Evolutionary conservation across 1,140 invertebrate genomes (phyloP).

Genomic region (Eupristina koningsbergeri): DNA sequence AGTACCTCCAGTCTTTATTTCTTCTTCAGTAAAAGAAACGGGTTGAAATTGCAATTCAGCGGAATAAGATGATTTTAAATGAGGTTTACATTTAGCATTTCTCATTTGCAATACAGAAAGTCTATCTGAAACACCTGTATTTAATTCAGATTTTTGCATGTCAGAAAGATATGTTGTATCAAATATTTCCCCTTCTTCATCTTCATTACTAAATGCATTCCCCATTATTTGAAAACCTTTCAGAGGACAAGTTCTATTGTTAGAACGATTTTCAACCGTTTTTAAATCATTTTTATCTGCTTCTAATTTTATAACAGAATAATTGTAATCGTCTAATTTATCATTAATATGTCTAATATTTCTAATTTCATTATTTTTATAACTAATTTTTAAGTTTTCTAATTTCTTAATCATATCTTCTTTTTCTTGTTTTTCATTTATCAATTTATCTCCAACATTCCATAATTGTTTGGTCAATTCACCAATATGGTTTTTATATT

Average conservation of each 20-base stretch:
- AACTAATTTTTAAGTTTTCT: slow-evolving; percentile 55
- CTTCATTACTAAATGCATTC: slow-evolving; percentile 81
- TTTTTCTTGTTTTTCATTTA: slow-evolving; percentile 75
- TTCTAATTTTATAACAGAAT: slow-evolving; percentile 4
- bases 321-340: neutral
- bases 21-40: slow-evolving; percentile 78
- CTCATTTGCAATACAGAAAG: slow-evolving; percentile 84
- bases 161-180: slow-evolving; percentile 79
- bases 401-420: slow-evolving; percentile 63
- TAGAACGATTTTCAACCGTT: neutral
- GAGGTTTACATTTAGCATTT: slow-evolving; percentile 89
- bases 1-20: slow-evolving; percentile 78
- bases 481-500: slow-evolving; percentile 76
- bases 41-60: slow-evolving; percentile 84
- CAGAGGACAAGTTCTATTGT: slow-evolving; percentile 58
- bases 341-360: neutral
- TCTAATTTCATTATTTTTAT: slow-evolving; percentile 27
- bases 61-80: slow-evolving; percentile 91
- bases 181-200: slow-evolving; percentile 87
- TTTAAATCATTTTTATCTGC: neutral
- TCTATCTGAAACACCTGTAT: slow-evolving; percentile 65
- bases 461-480: slow-evolving; percentile 74
- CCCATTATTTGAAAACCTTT: slow-evolving; percentile 72
- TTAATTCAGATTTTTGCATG: slow-evolving; percentile 7
- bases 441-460: slow-evolving; percentile 76